phyloP scores from a whole-genome alignment of 2,113 vertebrate genomes.

The Onychorhynchus coronatus region DNA sequence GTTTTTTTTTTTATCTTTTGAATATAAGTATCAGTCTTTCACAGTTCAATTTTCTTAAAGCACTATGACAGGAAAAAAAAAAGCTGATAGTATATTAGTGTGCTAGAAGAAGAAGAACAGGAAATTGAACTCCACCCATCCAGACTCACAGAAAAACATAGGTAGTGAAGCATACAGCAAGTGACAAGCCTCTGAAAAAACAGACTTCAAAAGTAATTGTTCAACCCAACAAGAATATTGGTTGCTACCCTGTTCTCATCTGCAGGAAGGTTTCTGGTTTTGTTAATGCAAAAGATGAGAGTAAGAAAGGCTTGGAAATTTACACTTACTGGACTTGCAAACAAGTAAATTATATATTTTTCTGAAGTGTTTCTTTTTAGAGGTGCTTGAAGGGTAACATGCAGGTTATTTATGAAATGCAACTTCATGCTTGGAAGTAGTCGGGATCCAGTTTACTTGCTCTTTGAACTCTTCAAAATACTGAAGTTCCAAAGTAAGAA shows the following conservation, averaged over 20 bases:
- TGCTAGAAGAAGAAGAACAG: not conserved
- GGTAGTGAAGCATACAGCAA: not conserved
- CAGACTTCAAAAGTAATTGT: not conserved
- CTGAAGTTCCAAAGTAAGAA: not conserved
- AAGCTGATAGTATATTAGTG: not conserved
- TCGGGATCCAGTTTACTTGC: not conserved
- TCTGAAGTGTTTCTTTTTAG: not conserved
- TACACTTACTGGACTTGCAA: not conserved
- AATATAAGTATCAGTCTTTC: not conserved
- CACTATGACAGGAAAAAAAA: not conserved
- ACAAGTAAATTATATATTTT: not conserved
- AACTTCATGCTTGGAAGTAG: not conserved
- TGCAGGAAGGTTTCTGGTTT: not conserved
- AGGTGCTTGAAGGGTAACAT: not conserved
- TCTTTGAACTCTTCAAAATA: not conserved
- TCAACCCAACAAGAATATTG: not conserved
- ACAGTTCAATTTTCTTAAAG: not conserved
- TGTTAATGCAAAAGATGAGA: not conserved
- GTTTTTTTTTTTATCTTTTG: not conserved
- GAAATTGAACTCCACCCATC: conserved; percentile 6
- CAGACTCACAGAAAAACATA: not conserved
- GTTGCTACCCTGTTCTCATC: not conserved
- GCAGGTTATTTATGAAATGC: not conserved
- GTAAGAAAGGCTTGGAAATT: not conserved
- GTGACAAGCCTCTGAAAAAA: not conserved